Conservation (phyloP, 37 sponge, comb jelly and placozoan genomes). For the Aphrocallistes beatrix region DNA sequence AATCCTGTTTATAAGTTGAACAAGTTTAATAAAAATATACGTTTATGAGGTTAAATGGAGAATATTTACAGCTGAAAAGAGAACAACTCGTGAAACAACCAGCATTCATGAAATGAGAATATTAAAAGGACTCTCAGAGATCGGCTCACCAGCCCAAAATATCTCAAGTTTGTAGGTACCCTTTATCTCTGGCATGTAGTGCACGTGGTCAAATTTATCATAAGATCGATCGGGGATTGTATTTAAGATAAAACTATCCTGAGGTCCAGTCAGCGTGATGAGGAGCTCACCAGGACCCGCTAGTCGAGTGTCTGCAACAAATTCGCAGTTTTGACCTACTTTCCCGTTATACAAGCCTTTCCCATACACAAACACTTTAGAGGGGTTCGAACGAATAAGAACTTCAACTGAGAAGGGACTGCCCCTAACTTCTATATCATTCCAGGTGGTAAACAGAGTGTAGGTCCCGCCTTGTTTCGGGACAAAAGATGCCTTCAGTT, state of each 20-base stretch:
- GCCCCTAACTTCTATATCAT: not conserved
- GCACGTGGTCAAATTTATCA: not conserved
- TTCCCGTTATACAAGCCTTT: not conserved
- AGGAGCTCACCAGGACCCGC: not conserved
- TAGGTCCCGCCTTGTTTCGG: not conserved
- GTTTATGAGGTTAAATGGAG: too few species aligned
- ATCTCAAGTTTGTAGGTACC: not conserved
- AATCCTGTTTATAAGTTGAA: not conserved
- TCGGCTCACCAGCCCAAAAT: not conserved
- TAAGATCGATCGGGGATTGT: not conserved
- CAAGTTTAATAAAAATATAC: too few species aligned
- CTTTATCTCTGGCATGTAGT: not conserved
- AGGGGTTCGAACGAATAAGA: not conserved
- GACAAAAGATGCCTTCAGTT: not conserved
- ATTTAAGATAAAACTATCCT: not conserved
- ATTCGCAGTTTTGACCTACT: not conserved
- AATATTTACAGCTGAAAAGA: not conserved
- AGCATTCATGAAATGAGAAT: not conserved
- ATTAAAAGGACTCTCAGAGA: not conserved
- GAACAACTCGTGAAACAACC: not conserved
- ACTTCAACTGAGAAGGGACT: constrained; percentile 12
- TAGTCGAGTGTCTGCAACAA: not conserved
- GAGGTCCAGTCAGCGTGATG: not conserved
- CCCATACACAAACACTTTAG: not conserved
- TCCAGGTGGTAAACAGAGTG: not conserved